Evolutionary conservation across 2,113 vertebrate genomes (phyloP).

Genomic region (Panthera uncia): DNA sequence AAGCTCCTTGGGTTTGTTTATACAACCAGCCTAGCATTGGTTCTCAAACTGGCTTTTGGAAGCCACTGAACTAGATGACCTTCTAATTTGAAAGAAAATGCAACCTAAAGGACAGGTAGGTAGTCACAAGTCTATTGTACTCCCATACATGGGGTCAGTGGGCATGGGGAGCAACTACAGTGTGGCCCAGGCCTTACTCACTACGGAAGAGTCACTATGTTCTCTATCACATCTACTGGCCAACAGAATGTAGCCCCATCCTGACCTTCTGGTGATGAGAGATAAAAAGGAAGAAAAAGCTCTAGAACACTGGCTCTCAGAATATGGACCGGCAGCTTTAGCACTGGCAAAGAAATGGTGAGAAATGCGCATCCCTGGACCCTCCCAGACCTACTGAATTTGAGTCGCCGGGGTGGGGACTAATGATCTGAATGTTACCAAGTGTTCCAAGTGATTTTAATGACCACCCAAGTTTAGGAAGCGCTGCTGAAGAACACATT

Average conservation of each 20-base stretch:
- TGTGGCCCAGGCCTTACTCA: not conserved
- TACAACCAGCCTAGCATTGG: not conserved
- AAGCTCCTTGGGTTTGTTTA: slow-evolving; percentile 1
- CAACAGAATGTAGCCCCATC: too few species aligned
- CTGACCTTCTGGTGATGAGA: not conserved
- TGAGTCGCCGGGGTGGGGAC: not conserved
- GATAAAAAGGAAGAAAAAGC: not conserved
- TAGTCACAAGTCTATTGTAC: not conserved
- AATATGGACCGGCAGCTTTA: not conserved
- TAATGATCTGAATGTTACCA: not conserved
- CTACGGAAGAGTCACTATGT: not conserved
- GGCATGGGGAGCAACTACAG: not conserved
- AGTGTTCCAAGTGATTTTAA: not conserved
- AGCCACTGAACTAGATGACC: not conserved
- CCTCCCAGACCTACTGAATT: not conserved
- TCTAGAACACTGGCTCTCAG: not conserved
- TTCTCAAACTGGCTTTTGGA: slow-evolving; percentile 24
- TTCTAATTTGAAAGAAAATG: slow-evolving; percentile 4
- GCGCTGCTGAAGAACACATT: not conserved
- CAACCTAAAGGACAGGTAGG: not conserved
- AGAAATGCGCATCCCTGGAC: not conserved
- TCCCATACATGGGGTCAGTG: not conserved
- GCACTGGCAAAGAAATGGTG: not conserved
- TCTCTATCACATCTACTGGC: not conserved
- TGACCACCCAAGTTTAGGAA: not conserved